Conservation (phyloP, 1,140 invertebrate species). For the Ostrea denselamellosa region DNA sequence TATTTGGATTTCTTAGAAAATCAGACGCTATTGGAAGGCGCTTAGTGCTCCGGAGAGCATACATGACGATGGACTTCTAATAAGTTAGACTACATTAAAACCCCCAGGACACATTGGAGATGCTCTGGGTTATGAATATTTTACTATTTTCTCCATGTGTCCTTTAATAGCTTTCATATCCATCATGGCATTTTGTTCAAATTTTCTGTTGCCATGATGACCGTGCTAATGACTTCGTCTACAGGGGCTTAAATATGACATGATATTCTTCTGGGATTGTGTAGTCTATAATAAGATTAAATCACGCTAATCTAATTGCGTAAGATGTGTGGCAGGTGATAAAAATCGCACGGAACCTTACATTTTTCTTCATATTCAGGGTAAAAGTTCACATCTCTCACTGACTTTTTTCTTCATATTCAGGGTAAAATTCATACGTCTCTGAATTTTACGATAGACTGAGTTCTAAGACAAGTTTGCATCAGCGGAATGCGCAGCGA, state of each 20-base stretch:
- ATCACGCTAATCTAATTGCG: neutral
- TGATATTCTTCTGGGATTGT: neutral
- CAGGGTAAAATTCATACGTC: no score
- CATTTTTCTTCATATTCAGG: no score
- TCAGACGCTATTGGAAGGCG: neutral
- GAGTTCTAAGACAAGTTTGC: no score
- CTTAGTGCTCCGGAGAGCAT: neutral
- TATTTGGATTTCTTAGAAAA: slow-evolving; percentile 2
- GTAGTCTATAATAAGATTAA: neutral
- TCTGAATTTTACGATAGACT: no score
- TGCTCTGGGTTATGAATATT: slow-evolving; percentile 10
- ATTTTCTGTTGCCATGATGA: neutral
- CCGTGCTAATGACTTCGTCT: neutral
- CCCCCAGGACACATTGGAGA: neutral
- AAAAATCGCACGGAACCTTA: no score
- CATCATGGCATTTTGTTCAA: neutral
- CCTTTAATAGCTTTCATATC: neutral
- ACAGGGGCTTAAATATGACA: neutral
- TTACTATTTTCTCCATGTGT: slow-evolving; percentile 30
- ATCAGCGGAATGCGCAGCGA: no score
- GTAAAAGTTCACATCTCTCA: no score
- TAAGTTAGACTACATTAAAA: slow-evolving; percentile 33
- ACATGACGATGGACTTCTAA: neutral
- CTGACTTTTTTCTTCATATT: no score
- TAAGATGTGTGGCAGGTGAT: no score